These are phyloP conservation scores for Ammodramus savannarum DNA, from an alignment of 2,113 vertebrate genomes.

Conservation along the genomic window DNA sequence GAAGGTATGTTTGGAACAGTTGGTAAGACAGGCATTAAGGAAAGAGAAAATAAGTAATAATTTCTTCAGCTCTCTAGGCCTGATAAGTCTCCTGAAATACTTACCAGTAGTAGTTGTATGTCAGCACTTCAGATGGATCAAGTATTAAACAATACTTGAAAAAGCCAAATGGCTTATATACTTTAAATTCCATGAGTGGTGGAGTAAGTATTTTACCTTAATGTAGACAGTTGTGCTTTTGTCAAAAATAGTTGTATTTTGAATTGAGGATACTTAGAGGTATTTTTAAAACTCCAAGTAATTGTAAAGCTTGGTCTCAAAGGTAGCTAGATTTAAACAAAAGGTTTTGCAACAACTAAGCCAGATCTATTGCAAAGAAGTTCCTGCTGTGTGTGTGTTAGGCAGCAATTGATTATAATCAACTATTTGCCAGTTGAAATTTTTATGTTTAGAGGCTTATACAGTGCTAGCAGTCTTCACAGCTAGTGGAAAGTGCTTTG, in stretches of 20 bases:
- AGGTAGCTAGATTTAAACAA: neutral
- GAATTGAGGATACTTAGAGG: neutral
- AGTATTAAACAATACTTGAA: neutral
- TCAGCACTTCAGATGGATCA: neutral
- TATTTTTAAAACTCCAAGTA: neutral
- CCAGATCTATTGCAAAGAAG: neutral
- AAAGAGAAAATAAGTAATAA: neutral
- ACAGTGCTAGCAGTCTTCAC: neutral
- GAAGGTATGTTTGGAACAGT: slow-evolving; percentile 72
- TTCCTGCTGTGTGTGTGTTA: neutral
- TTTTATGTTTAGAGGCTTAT: neutral
- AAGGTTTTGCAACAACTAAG: neutral
- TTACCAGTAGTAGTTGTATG: neutral
- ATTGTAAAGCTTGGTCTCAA: neutral
- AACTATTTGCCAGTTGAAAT: neutral
- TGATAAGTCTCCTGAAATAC: neutral
- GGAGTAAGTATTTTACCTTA: neutral
- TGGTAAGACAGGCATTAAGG: neutral
- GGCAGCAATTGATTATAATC: neutral
- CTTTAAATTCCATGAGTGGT: neutral
- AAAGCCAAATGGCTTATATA: neutral
- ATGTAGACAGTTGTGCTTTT: neutral
- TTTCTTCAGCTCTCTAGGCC: neutral
- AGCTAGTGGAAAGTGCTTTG: neutral
- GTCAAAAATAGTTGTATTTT: neutral